Percentiles rank a stretch among this genome's conserved stretches.
Conservation (phyloP, 1,140 invertebrate species). For the Pseudomyrmex pallidus region DNA sequence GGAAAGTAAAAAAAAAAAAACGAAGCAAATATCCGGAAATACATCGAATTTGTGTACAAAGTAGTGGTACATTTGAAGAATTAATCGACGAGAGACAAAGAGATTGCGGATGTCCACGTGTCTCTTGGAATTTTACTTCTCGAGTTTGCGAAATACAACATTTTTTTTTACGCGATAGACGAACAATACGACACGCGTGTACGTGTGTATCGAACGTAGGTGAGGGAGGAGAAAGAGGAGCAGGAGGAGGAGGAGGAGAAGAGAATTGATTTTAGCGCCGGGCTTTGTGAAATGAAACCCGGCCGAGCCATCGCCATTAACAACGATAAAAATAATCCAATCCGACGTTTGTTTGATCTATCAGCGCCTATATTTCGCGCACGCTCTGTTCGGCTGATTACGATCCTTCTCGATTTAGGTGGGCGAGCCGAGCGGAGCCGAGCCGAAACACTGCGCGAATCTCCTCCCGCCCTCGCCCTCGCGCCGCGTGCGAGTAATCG, state of each 20-base stretch:
- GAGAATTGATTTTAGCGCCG: constrained; percentile 83
- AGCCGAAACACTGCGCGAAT: neutral
- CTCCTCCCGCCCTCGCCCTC: no score
- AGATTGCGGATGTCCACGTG: neutral
- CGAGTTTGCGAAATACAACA: constrained; percentile 21
- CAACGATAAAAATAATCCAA: constrained; percentile 85
- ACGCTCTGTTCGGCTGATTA: constrained; percentile 68
- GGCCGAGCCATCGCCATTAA: constrained; percentile 81
- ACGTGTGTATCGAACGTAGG: constrained; percentile 59
- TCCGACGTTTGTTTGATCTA: constrained; percentile 84
- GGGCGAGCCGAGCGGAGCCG: constrained; percentile 4
- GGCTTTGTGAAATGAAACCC: constrained; percentile 84
- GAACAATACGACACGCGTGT: neutral
- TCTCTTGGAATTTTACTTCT: constrained; percentile 11
- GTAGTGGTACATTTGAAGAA: neutral
- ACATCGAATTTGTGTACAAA: no score
- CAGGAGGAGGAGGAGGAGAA: constrained; percentile 41
- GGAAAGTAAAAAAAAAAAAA: no score
- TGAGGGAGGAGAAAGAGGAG: constrained; percentile 43
- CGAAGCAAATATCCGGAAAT: no score
- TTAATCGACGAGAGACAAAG: neutral
- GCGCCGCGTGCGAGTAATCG: constrained; percentile 17
- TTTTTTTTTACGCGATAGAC: constrained; percentile 12
- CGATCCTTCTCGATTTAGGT: constrained; percentile 63
- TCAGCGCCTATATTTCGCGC: constrained; percentile 76